phyloP scores from a whole-genome alignment of 2,888 invertebrate genomes.

The Busseola fusca region DNA sequence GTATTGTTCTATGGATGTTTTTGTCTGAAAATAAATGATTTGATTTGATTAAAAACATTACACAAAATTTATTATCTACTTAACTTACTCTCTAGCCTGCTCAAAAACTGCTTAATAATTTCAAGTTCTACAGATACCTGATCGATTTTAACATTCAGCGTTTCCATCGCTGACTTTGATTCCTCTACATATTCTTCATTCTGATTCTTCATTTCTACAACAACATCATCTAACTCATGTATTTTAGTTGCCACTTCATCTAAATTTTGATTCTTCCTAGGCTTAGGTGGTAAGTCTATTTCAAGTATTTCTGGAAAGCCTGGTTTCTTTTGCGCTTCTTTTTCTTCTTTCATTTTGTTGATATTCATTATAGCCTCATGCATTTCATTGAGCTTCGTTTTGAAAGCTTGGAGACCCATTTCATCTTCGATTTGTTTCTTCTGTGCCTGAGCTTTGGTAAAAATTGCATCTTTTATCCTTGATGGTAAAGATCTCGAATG shows the following conservation, averaged over 20 bases:
- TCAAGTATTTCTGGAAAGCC: constrained; percentile 44
- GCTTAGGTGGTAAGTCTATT: constrained; percentile 41
- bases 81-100: constrained; percentile 78
- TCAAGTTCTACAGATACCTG: constrained; percentile 80
- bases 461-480: constrained; percentile 79
- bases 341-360: constrained; percentile 58
- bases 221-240: constrained; percentile 74
- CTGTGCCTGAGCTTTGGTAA: constrained; percentile 80
- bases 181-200: constrained; percentile 71
- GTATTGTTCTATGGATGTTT: too few relatives aligned
- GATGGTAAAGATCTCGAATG: constrained; percentile 76
- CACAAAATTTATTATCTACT: constrained; percentile 44
- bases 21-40: too few relatives aligned
- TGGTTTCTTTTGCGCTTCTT: constrained; percentile 29
- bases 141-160: constrained; percentile 79
- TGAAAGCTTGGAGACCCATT: constrained; percentile 73
- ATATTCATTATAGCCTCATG: constrained; percentile 75
- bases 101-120: constrained; percentile 76
- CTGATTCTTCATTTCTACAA: constrained; percentile 74
- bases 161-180: constrained; percentile 71
- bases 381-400: constrained; percentile 78
- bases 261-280: constrained; percentile 61
- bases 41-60: constrained; percentile 25
- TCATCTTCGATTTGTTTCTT: constrained; percentile 80
- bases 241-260: constrained; percentile 77